phyloP scores from a whole-genome alignment of 2,888 invertebrate species.

The Quadroppia sp. region DNA sequence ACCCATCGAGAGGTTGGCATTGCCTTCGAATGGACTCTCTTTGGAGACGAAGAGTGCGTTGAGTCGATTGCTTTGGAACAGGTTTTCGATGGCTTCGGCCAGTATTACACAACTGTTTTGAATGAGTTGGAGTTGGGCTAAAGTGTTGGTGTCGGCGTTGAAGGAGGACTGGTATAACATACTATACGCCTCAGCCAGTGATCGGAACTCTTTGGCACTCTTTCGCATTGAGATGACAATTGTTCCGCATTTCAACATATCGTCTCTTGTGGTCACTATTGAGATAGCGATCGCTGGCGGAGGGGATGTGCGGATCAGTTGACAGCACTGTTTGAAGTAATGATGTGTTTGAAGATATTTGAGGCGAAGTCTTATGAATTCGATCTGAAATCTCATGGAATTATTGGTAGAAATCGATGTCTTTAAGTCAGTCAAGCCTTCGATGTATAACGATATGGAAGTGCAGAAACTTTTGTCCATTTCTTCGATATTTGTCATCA shows the following conservation, averaged over 20 bases:
- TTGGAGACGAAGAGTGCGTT: conserved; percentile 39
- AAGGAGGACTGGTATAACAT: conserved; percentile 76
- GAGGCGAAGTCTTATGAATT: conserved; percentile 70
- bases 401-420: conserved; percentile 59
- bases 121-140: conserved; percentile 69
- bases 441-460: conserved; percentile 63
- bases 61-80: conserved; percentile 56
- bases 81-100: conserved; percentile 69
- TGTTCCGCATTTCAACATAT: conserved; percentile 71
- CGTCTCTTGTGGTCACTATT: conserved; percentile 66
- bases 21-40: conserved; percentile 12
- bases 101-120: conserved; percentile 74
- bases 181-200: conserved; percentile 68
- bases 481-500: conserved; percentile 48
- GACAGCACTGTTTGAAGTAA: conserved; percentile 66
- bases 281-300: conserved; percentile 86
- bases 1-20: conserved; percentile 2
- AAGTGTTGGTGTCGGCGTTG: conserved; percentile 74
- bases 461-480: conserved; percentile 53
- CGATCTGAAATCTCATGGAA: conserved; percentile 67
- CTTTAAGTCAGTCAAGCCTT: conserved; percentile 62
- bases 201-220: conserved; percentile 67
- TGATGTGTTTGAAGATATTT: conserved; percentile 66
- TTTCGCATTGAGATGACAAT: conserved; percentile 72
- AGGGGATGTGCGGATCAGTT: conserved; percentile 77